Evolutionary conservation across 2,797 vertebrate genomes (phyloP), one percentile per base, ranked within the genome.

Genomic region (Serranus cabrilla): DNA sequence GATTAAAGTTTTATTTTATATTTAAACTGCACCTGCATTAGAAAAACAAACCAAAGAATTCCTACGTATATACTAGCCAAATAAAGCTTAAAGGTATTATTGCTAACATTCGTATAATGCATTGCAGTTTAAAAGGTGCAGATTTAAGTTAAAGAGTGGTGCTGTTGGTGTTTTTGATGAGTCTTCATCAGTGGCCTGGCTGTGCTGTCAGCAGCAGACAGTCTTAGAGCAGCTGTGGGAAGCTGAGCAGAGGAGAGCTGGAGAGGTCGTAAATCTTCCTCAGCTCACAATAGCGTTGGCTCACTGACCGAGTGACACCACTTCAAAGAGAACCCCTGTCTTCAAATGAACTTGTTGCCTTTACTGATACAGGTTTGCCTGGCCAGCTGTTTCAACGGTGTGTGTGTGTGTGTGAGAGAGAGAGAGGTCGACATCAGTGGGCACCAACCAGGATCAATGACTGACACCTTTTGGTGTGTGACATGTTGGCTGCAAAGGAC

Each of bases 241-340:
- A 68, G 7, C 34, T 34, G 34, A 67, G 66, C 65, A 76, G 81
- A 86, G 81, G 83, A 87, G 85, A 91, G 82, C 57, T 17, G 55
- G 20, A 71, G 54, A 70, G 80, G 82, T 89, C 60, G 49, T 92
- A 90, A 88, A 88, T 91, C 89, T 85, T 83, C 74, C 65, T 71
- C 71, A 12, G 69, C 82, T 89, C 84, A 69, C 86, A 74, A 76
- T 84, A 62, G 74, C 66, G 78, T 84, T 84, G 71, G 65, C 67
- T 91, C 82, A 82, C 86, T 71, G 80, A 84, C 83, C 47, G 31
- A 86, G 81, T 89, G 62, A 90, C 84, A 71, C 47, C 17, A 80
- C 92, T 91, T 94, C 92, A 94, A 92, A 94, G 90, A 76, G 83
- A 62, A 76, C 49, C 70, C 80, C 76, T 76, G 83, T 90, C 86